A percentile compares a stretch with the other conserved stretches of the same genome.
Conservation (phyloP, 1,140 invertebrate species). For the Cydia fagiglandana region DNA sequence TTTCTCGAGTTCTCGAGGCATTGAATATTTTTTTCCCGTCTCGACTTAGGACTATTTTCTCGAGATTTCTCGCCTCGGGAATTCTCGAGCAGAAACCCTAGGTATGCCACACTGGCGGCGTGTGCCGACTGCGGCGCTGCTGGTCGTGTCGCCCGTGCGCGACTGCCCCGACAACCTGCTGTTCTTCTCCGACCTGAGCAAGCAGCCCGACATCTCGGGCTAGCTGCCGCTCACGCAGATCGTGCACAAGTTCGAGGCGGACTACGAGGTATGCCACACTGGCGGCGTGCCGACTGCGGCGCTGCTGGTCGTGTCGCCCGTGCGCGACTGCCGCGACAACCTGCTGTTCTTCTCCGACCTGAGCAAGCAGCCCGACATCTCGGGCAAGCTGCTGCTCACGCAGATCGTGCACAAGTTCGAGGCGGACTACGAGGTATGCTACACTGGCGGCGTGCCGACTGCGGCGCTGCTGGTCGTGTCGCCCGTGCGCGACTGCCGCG, state of each 20-base stretch:
- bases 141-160: constrained; percentile 83
- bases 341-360: constrained; percentile 91
- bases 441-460: too few relatives aligned
- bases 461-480: too few relatives aligned
- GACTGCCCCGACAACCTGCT: constrained; percentile 89
- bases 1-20: too few relatives aligned
- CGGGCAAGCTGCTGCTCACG: constrained; percentile 83
- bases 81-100: too few relatives aligned
- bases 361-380: constrained; percentile 80
- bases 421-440: constrained; percentile 96
- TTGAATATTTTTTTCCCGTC: too few relatives aligned
- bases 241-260: constrained; percentile 94
- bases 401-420: constrained; percentile 94
- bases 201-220: constrained; percentile 81
- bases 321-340: constrained; percentile 94
- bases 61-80: too few relatives aligned
- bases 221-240: constrained; percentile 86
- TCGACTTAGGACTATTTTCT: too few relatives aligned
- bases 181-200: constrained; percentile 88
- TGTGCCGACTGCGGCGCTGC: constrained; percentile 92
- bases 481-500: constrained; percentile 94
- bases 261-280: constrained; percentile 88
- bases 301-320: constrained; percentile 90
- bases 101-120: constrained; percentile 38
- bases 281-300: constrained; percentile 86